Evolutionary conservation across 2,888 invertebrate species (phyloP).

Genomic region (Heteromyza rotundicornis): DNA sequence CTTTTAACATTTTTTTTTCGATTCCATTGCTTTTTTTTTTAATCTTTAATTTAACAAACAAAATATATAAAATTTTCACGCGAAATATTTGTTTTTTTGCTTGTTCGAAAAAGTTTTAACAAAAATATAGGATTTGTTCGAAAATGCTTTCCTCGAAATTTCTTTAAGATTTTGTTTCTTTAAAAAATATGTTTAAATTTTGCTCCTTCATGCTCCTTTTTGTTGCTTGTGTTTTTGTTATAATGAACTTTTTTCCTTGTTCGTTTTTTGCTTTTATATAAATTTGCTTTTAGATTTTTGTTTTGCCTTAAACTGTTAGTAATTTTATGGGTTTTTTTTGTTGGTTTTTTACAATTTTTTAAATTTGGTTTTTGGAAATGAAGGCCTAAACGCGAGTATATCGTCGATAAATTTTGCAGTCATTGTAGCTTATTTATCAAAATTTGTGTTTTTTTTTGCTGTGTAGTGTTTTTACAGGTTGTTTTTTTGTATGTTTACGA

Average conservation of each 20-base stretch:
- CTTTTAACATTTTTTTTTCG: too few relatives aligned
- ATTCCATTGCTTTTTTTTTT: too few relatives aligned
- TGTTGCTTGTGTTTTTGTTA: neutral
- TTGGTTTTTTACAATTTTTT: neutral
- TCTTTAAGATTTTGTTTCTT: too few relatives aligned
- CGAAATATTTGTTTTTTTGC: too few relatives aligned
- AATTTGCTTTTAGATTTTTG: too few relatives aligned
- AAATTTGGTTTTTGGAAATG: constrained; percentile 54
- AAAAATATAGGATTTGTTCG: too few relatives aligned
- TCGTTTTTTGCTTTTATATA: too few relatives aligned
- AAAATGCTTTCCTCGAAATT: too few relatives aligned
- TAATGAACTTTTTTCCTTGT: neutral
- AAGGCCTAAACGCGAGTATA: constrained; percentile 73
- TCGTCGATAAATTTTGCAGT: constrained; percentile 68
- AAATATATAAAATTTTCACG: too few relatives aligned
- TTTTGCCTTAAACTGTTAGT: neutral
- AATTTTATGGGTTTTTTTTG: neutral
- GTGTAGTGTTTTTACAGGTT: neutral
- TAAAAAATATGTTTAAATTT: neutral
- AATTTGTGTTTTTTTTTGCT: neutral
- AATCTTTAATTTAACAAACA: too few relatives aligned
- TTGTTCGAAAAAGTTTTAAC: too few relatives aligned
- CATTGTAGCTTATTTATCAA: neutral
- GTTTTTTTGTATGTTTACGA: constrained; percentile 10
- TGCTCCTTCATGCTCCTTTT: neutral